Percentiles rank a stretch among this genome's conserved stretches.
These are phyloP conservation scores for Balearica regulorum DNA, from an alignment of 2,797 vertebrate genomes.

Conservation along the genomic window DNA sequence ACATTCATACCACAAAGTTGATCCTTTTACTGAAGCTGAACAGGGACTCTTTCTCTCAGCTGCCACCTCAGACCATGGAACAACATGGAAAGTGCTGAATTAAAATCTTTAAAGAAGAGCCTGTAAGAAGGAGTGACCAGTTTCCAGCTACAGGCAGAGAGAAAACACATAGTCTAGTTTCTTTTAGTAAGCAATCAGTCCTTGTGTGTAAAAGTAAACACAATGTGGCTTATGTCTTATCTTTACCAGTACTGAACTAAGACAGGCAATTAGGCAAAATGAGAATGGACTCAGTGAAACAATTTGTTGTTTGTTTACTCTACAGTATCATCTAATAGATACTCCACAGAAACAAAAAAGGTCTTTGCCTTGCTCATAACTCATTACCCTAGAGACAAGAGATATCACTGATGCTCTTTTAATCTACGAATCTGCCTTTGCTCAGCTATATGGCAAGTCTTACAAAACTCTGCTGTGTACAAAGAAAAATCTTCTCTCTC, in stretches of 20 bases:
- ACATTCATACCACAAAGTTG: neutral
- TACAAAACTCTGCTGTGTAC: neutral
- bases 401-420: constrained; percentile 47
- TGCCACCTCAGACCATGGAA: neutral
- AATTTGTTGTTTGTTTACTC: constrained; percentile 30
- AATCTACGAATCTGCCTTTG: constrained; percentile 33
- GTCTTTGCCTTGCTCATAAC: constrained; percentile 25
- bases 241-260: neutral
- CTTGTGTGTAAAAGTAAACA: neutral
- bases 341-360: constrained; percentile 32
- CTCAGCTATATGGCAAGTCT: neutral
- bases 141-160: neutral
- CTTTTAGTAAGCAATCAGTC: neutral
- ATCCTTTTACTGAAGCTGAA: neutral
- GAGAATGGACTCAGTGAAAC: neutral
- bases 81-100: neutral
- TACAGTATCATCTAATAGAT: neutral
- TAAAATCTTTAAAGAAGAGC: neutral
- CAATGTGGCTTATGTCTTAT: neutral
- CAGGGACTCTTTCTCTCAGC: neutral
- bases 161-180: neutral
- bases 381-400: constrained; percentile 39
- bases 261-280: constrained; percentile 26
- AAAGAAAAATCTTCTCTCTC: constrained; percentile 6
- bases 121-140: neutral